Evolutionary conservation across 2,797 vertebrate genomes (phyloP).

Genomic region (Lepus oiostolus): DNA sequence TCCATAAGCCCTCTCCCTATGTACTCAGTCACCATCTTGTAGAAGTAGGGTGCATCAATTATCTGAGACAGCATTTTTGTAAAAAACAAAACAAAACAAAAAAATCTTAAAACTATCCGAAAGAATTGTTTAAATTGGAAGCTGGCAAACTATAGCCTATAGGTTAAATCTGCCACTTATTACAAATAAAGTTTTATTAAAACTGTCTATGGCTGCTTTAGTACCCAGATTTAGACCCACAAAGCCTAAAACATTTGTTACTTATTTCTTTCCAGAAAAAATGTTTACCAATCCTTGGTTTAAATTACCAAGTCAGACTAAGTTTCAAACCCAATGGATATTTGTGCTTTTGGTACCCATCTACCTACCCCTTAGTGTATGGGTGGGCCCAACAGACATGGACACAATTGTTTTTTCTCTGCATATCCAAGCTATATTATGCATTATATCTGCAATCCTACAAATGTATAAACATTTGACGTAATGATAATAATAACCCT

Average conservation of each 20-base stretch:
- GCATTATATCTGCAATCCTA: neutral
- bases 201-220: neutral
- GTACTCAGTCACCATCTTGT: neutral
- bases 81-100: neutral
- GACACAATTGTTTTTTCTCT: conserved; percentile 12
- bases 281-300: neutral
- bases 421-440: neutral
- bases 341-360: neutral
- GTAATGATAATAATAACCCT: neutral
- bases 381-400: neutral
- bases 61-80: conserved; percentile 17
- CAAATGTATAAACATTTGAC: neutral
- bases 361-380: neutral
- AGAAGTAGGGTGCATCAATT: neutral
- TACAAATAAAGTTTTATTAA: conserved; percentile 52
- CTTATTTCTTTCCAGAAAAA: conserved; percentile 8
- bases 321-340: conserved; percentile 46
- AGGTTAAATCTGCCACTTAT: neutral
- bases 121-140: conserved; percentile 1
- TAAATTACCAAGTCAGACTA: conserved; percentile 21
- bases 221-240: neutral
- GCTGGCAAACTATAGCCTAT: neutral
- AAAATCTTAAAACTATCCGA: conserved; percentile 15
- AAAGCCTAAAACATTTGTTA: conserved; percentile 51
- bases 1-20: neutral